Conservation (phyloP, 2,113 vertebrate genomes). For the Choloepus hoffmanni region DNA sequence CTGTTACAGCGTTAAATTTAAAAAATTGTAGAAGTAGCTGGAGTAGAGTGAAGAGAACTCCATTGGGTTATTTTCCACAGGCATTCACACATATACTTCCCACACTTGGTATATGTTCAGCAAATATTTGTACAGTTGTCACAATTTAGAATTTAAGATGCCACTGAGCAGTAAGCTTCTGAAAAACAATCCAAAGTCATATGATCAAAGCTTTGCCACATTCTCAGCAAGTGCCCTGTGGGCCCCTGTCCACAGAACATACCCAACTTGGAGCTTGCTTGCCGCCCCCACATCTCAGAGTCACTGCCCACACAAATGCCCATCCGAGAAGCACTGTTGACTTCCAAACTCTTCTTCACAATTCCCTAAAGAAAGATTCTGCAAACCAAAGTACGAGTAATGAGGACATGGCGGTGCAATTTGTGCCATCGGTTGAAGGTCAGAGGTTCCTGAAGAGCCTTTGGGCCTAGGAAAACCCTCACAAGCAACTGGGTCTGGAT, state of each 20-base stretch:
- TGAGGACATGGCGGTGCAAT: not conserved
- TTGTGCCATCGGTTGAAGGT: not conserved
- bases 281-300: not conserved
- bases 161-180: not conserved
- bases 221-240: not conserved
- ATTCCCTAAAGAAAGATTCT: not conserved
- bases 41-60: not conserved
- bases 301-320: not conserved
- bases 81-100: not conserved
- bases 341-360: not conserved
- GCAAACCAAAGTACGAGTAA: not conserved
- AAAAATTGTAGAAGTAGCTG: not conserved
- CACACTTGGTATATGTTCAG: not conserved
- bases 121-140: not conserved
- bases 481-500: not conserved
- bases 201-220: not conserved
- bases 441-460: not conserved
- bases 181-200: not conserved
- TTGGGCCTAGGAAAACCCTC: not conserved
- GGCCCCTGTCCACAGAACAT: not conserved
- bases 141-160: not conserved
- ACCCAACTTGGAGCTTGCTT: not conserved
- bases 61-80: not conserved
- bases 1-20: not conserved
- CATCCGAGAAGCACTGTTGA: not conserved